Percentiles rank a stretch among this genome's conserved stretches.
Conservation (phyloP, 2,888 invertebrate genomes). For the Ormia ochracea region DNA sequence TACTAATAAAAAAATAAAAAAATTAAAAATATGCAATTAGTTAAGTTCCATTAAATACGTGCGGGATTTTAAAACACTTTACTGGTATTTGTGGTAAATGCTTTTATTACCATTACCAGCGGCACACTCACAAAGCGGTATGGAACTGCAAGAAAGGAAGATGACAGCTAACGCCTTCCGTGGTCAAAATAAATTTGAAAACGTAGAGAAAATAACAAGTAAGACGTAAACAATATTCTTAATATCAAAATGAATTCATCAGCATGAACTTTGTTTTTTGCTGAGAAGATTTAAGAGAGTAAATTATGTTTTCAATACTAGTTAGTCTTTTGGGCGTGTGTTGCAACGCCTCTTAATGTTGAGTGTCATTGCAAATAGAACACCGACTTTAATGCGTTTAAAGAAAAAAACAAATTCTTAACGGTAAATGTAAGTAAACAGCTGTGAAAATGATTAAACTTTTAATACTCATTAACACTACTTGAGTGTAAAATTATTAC, state of each 20-base stretch:
- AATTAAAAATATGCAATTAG: conserved; percentile 62
- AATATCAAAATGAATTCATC: conserved; percentile 24
- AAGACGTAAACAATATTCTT: background rate
- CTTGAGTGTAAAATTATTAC: no score
- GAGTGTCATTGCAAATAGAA: no score
- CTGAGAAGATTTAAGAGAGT: background rate
- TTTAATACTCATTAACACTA: no score
- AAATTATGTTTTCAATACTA: background rate
- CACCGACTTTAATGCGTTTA: no score
- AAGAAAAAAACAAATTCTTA: no score
- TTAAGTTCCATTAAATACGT: conserved; percentile 64
- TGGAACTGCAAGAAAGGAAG: background rate
- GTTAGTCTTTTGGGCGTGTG: background rate
- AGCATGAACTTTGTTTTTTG: conserved; percentile 11
- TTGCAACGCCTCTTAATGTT: no score
- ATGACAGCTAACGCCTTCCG: background rate
- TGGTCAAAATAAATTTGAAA: conserved; percentile 45
- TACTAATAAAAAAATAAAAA: conserved; percentile 1
- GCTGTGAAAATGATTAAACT: no score
- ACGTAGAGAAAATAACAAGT: background rate
- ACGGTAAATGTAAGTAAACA: no score
- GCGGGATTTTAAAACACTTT: conserved; percentile 64
- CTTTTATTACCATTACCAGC: background rate
- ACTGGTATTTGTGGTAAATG: conserved; percentile 59
- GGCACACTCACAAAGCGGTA: background rate